Conservation (phyloP, 2,113 vertebrate species). For the Nothocercus julius region DNA sequence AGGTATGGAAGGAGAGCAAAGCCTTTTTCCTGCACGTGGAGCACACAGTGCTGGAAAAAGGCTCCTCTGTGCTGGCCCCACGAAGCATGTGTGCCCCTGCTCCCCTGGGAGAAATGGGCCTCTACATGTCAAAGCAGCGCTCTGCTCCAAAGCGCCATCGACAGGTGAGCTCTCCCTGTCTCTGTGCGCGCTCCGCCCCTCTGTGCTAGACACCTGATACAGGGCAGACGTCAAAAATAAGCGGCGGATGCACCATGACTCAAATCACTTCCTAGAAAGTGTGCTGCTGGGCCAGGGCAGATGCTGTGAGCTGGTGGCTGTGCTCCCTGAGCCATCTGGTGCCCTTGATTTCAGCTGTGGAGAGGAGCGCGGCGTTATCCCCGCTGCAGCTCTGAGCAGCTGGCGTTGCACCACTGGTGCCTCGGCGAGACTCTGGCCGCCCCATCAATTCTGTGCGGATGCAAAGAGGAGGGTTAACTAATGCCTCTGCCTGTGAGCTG, state of each 20-base stretch:
- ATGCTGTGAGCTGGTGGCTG: neutral
- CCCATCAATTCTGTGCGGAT: fast-evolving
- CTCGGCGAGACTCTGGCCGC: neutral
- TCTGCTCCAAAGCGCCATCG: neutral
- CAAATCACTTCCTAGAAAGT: neutral
- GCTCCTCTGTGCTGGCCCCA: neutral
- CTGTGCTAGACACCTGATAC: neutral
- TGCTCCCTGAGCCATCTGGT: neutral
- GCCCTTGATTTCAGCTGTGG: neutral
- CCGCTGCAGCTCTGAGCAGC: neutral
- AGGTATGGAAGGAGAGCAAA: neutral
- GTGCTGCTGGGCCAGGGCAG: neutral
- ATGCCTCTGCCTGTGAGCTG: neutral
- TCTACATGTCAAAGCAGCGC: neutral
- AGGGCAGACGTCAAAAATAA: neutral
- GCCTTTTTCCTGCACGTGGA: fast-evolving
- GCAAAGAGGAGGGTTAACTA: neutral
- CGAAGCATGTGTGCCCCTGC: fast-evolving
- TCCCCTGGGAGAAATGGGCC: neutral
- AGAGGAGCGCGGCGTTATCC: too few species aligned
- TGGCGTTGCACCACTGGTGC: fast-evolving
- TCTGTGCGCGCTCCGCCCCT: too few species aligned
- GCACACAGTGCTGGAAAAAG: fast-evolving
- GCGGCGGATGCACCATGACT: neutral
- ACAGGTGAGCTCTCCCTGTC: neutral